Base-by-base conservation (phyloP, 1,140 invertebrate species). In the Cydia splendana region DNA sequence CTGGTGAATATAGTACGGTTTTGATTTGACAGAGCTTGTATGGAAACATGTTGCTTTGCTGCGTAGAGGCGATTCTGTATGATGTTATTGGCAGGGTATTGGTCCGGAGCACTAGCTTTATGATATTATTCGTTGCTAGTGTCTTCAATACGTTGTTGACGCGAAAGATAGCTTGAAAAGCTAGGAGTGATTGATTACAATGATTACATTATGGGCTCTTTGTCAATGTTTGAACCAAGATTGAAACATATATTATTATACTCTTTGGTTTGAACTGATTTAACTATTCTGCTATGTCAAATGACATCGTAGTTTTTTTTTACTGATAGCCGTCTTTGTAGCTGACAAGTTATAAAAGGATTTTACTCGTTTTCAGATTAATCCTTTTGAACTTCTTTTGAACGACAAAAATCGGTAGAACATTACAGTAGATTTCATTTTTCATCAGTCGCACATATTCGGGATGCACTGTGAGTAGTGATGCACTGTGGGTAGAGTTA, bases 11-110 rank as follows among this genome's bases (percentile, higher is more conserved):
- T 62, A 5, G 3, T 24, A 12, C 0, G 12, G n/a, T 9, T 62
- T 24, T 62, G 10, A 62, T n/a, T 24, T 62, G 57, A 24, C 57
- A 62, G 10, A 62, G 57, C 57, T 62, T 62, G 57, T 62, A 62
- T 7, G 20, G 57, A 62, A 62, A 24, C 20, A 62, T 20, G 3
- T 24, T 5, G n/a, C 10, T 62, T 24, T 62, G 57, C n/a, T 62
- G 7, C 9, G 57, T 20, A 4, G 18, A 24, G 15, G 53, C 0
- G 15, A 5, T 24, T 2, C 57, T 10, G 2, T n/a, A 12, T 20
- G n/a, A 57, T 18, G 18, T 62, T 62, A 12, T 10, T 24, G 20
- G n/a, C 9, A 62, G 7, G 20, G 57, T 62, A 12, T 62, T 62
- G 2, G 10, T 24, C 15, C 4, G 15, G 15, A 51, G 15, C 53